Evolutionary conservation across 2,888 invertebrate species (phyloP), one percentile per base, ranked within the genome.

Genomic region (Ganaspis brasiliensis): DNA sequence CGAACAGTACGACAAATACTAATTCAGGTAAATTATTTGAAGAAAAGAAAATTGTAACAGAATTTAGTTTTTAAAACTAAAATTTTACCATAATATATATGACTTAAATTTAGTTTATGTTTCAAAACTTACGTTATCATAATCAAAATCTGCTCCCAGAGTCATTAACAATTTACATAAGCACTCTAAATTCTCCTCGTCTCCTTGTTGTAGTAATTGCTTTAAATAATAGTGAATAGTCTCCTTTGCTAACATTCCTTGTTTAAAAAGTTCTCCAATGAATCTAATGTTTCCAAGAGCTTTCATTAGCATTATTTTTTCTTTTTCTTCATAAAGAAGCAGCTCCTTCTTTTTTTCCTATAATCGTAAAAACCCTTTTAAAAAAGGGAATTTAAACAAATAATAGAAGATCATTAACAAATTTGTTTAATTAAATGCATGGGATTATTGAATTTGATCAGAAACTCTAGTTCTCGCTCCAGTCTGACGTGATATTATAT

Each of bases 181-280:
- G 90, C 98, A 98, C 91, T 99, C 98, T 0, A 98, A 92, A 89
- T 96, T 96, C 89, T 99, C 98, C 90, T 98, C 98, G 72, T 91
- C 89, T 35, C 80, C 78, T 79, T 95, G 94, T 40, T 94, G 94
- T 35, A 98, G 92, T 81, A 98, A 92, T 80, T 95, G 94, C 72
- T 93, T 93, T 89, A 98, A 95, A 91, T 98, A 98, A 82, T 95
- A 94, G 77, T 95, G 93, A 96, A 98, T 98, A 81, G 98, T 98
- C 86, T 95, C 96, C 0, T 94, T 93, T 0, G 97, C 97, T 79
- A 99, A 92, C 96, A 98, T 97, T 82, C 95, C 94, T 85, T 97
- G 94, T 91, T 98, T 98, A 91, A 96, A 99, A 61, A 99, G 93
- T 93, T 99, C 99, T 85, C 98, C 96, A 90, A 94, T 93, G 90